Evolutionary conservation across 1,140 invertebrate species (phyloP).

Genomic region (Bacillus rossius): DNA sequence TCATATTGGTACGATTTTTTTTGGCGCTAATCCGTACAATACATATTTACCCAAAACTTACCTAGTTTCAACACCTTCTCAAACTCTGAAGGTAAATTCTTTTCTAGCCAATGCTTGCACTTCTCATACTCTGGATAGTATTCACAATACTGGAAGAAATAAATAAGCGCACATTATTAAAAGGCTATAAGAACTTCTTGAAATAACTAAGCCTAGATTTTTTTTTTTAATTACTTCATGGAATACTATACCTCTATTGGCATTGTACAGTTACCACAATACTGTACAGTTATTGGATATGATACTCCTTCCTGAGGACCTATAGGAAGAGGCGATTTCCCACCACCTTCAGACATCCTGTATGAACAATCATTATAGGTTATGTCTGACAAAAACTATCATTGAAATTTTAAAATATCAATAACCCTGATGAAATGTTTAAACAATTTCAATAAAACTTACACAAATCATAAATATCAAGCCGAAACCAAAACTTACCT

Average conservation of each 20-base stretch:
- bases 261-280: slow-evolving; percentile 94
- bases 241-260: slow-evolving; percentile 68
- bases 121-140: slow-evolving; percentile 97
- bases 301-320: slow-evolving; percentile 50
- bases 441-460: too few species aligned
- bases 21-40: too few species aligned
- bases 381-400: too few species aligned
- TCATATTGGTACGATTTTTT: too few species aligned
- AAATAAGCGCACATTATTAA: not conserved
- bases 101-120: slow-evolving; percentile 95
- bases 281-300: slow-evolving; percentile 85
- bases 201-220: not conserved
- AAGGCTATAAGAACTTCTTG: not conserved
- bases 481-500: too few species aligned
- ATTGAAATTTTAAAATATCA: too few species aligned
- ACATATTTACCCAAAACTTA: too few species aligned
- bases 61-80: slow-evolving; percentile 71
- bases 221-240: slow-evolving; percentile 1
- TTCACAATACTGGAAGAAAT: slow-evolving; percentile 83
- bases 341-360: slow-evolving; percentile 3
- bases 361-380: not conserved
- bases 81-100: slow-evolving; percentile 89
- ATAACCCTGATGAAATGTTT: too few species aligned
- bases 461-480: too few species aligned
- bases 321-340: not conserved